Conservation (phyloP, 2,888 invertebrate species). For the Dynastes maya region DNA sequence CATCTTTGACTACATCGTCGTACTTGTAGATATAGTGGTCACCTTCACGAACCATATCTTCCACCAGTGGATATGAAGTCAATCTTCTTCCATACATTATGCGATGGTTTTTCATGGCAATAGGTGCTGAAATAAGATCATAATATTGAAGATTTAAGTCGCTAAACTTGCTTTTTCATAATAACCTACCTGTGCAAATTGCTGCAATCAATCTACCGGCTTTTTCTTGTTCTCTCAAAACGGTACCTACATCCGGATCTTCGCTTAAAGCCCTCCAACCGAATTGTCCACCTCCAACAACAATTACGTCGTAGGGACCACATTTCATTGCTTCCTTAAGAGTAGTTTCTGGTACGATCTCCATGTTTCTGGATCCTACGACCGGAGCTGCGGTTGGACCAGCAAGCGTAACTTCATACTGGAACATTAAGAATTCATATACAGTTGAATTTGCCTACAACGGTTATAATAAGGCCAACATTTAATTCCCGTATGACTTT, state of each 20-base stretch:
- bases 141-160: neutral
- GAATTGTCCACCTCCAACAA: constrained; percentile 54
- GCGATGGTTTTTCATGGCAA: constrained; percentile 55
- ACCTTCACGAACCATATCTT: constrained; percentile 55
- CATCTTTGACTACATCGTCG: constrained; percentile 70
- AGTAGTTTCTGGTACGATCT: constrained; percentile 56
- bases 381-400: constrained; percentile 56
- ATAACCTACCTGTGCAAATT: constrained; percentile 56
- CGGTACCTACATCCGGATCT: constrained; percentile 55
- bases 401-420: constrained; percentile 52
- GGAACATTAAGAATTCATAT: neutral
- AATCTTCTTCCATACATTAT: constrained; percentile 55
- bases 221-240: constrained; percentile 57
- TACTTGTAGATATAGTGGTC: constrained; percentile 57
- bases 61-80: constrained; percentile 56
- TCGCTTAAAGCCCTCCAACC: constrained; percentile 55
- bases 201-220: constrained; percentile 55
- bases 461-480: too few relatives aligned
- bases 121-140: constrained; percentile 53
- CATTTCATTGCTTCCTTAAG: constrained; percentile 56
- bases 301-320: constrained; percentile 57
- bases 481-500: too few relatives aligned
- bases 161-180: neutral
- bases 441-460: too few relatives aligned
- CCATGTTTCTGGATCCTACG: constrained; percentile 55